phyloP scores from a whole-genome alignment of 2,113 vertebrate species.

The Axis porcinus region DNA sequence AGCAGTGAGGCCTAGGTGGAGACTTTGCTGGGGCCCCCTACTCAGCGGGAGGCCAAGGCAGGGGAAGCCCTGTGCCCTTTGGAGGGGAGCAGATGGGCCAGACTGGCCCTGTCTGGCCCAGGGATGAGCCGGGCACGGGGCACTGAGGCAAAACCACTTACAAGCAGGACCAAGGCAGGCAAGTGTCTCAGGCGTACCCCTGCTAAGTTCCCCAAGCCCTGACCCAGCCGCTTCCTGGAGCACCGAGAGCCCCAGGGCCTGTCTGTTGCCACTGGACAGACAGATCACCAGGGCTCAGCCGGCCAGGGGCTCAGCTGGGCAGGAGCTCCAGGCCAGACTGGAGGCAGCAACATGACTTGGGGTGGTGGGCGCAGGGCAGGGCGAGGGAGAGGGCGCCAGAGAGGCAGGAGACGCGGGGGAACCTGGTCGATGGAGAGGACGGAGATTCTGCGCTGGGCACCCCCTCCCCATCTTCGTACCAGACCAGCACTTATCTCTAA shows the following conservation, averaged over 20 bases:
- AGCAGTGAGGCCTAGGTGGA: neutral
- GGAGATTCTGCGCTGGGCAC: neutral
- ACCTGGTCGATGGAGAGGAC: neutral
- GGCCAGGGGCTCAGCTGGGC: neutral
- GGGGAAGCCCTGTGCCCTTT: neutral
- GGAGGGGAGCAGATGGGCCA: neutral
- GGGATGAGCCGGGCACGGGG: neutral
- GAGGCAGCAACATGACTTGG: neutral
- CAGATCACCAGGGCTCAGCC: neutral
- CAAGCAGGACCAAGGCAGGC: neutral
- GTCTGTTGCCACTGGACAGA: neutral
- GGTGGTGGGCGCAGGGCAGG: neutral
- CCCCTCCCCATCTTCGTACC: neutral
- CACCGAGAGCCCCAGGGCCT: rapidly evolving
- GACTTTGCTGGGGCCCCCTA: neutral
- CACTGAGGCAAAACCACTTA: neutral
- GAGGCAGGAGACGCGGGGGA: neutral
- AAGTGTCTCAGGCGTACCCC: neutral
- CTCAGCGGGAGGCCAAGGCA: neutral
- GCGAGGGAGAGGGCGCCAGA: rapidly evolving
- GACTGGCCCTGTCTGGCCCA: neutral
- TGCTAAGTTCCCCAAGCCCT: no score
- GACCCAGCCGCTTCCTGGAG: neutral
- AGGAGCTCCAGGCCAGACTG: neutral
- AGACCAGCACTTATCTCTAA: slow-evolving; percentile 50